Conservation (phyloP, 2,888 invertebrate genomes). For the Oscheius sp. region DNA sequence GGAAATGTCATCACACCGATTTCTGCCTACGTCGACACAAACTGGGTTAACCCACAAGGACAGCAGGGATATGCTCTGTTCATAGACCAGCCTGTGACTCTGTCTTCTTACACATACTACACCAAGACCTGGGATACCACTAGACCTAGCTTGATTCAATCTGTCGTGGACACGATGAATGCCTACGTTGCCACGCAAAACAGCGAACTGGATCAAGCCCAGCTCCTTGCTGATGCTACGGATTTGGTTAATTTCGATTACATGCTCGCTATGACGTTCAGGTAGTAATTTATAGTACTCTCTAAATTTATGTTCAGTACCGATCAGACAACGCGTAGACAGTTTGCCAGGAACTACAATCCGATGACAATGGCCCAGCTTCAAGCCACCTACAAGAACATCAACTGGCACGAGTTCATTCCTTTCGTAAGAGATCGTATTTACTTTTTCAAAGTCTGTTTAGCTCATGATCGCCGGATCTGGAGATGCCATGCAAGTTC, state of each 20-base stretch:
- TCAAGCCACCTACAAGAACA: constrained; percentile 15
- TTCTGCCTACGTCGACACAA: constrained; percentile 53
- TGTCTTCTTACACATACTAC: constrained; percentile 54
- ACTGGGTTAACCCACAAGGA: constrained; percentile 57
- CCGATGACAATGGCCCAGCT: constrained; percentile 48
- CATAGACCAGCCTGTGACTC: constrained; percentile 53
- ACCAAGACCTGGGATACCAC: constrained; percentile 51
- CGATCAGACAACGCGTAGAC: constrained; percentile 58
- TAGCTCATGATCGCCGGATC: not conserved
- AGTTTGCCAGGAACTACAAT: constrained; percentile 60
- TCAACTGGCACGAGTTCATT: constrained; percentile 52
- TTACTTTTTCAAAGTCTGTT: too few species aligned
- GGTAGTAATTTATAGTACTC: too few species aligned
- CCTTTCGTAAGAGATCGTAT: not conserved
- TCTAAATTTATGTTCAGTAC: constrained; percentile 43
- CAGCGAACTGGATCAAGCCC: constrained; percentile 42
- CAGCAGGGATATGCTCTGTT: constrained; percentile 42
- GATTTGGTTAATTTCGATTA: constrained; percentile 63
- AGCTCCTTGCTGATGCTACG: constrained; percentile 50
- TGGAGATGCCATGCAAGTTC: not conserved
- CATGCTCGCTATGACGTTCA: constrained; percentile 46
- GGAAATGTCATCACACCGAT: constrained; percentile 49
- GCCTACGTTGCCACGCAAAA: constrained; percentile 44
- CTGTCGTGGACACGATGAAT: constrained; percentile 41
- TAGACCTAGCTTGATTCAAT: constrained; percentile 32